Base-by-base conservation (phyloP, 2,797 vertebrate genomes). In the Emys orbicularis region DNA sequence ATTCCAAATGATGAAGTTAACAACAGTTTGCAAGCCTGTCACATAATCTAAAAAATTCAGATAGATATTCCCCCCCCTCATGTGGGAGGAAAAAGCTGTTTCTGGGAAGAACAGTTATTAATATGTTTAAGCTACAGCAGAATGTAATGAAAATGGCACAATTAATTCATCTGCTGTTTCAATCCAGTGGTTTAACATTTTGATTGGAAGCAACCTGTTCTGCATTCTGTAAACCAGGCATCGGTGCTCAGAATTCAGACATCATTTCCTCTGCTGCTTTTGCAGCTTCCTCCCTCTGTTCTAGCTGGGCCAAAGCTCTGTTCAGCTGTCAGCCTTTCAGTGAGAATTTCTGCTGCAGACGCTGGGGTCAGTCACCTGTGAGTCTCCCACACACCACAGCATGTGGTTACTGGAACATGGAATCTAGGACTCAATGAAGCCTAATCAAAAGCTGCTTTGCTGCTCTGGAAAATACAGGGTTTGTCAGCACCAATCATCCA, bases 351-450 rank as follows among this genome's bases (percentile, higher is more conserved):
- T 96, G 96, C 96, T 16, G 25, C 82, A 86, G 91, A 53, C 72
- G 91, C 87, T 31, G 52, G 93, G 97, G 96, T 95, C 90, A 96
- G 95, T 97, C 98, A 98, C 98, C 98, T 98, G 98, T 83, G 83
- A 96, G 88, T 98, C 98, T 98, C 98, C 97, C 98, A 98, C 95
- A 98, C 98, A 84, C 96, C 97, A 79, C 94, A 95, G 97, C 94
- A 74, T 87, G 93, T 95, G 97, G 97, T 97, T 92, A 86, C 92
- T 95, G 93, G 92, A 94, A 93, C 1, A 8, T 90, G 96, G 90
- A 95, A 74, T 80, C 0, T 12, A 83, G 86, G 90, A 16, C 93
- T 94, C 9, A 1, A 77, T 1, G 18, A 87, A 91, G 89, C 54
- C 81, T 41, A 90, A 79, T 94, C 81, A 49, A 77, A 94, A 90